Conservation (phyloP, 1,140 invertebrate species). For the Medauroidea extradentata region DNA sequence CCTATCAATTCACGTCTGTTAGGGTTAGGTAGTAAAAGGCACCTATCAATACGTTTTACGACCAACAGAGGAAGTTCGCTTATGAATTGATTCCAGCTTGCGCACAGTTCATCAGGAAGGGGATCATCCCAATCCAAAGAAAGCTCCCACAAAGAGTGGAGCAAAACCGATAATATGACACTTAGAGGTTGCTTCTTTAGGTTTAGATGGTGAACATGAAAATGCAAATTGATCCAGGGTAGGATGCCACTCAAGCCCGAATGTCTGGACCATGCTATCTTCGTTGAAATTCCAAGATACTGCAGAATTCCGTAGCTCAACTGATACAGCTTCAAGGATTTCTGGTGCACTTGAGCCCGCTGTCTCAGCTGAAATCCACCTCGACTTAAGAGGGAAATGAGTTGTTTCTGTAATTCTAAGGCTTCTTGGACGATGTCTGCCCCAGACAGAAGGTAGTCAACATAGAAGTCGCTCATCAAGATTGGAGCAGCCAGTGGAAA, state of each 20-base stretch:
- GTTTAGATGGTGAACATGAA: not conserved
- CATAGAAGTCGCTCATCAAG: slow-evolving; percentile 40
- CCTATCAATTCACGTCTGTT: slow-evolving; percentile 27
- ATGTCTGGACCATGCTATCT: slow-evolving; percentile 10
- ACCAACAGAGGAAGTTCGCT: slow-evolving; percentile 13
- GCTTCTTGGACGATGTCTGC: slow-evolving; percentile 19
- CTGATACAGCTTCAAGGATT: slow-evolving; percentile 5
- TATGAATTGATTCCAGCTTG: not conserved
- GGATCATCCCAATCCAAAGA: slow-evolving; percentile 2
- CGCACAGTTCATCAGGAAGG: not conserved
- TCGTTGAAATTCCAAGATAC: not conserved
- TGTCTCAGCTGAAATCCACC: slow-evolving; percentile 23
- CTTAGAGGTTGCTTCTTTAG: not conserved
- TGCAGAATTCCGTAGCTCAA: slow-evolving; percentile 4
- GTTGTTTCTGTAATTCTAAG: slow-evolving; percentile 11
- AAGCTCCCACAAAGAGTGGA: slow-evolving; percentile 16
- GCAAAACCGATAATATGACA: slow-evolving; percentile 10
- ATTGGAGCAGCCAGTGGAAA: slow-evolving; percentile 26
- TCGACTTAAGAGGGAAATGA: slow-evolving; percentile 13
- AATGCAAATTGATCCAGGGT: slow-evolving; percentile 9
- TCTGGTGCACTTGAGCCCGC: slow-evolving; percentile 4
- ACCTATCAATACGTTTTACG: slow-evolving; percentile 20
- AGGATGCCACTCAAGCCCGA: slow-evolving; percentile 20
- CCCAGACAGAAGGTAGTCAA: slow-evolving; percentile 44
- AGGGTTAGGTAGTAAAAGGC: slow-evolving; percentile 9